Evolutionary conservation across 1,140 invertebrate genomes (phyloP).

Genomic region (Drosophila biarmipes): DNA sequence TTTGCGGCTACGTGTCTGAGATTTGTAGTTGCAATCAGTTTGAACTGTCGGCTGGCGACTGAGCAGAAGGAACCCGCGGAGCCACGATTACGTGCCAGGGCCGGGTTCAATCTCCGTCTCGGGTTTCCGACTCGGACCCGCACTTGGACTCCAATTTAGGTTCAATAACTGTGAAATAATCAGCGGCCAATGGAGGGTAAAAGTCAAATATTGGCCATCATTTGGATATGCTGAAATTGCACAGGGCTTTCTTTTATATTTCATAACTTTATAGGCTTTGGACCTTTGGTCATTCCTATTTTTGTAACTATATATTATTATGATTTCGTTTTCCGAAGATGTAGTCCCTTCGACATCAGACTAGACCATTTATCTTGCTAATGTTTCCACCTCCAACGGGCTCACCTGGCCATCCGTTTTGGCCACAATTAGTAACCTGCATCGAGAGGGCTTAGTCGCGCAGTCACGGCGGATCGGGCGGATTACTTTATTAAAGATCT

Average conservation of each 20-base stretch:
- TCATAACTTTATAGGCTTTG: background rate
- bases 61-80: conserved; percentile 29
- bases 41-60: conserved; percentile 59
- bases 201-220: conserved; percentile 32
- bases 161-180: conserved; percentile 50
- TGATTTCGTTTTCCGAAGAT: background rate
- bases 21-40: conserved; percentile 73
- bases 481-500: conserved; percentile 65
- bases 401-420: conserved; percentile 27
- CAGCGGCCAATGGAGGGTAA: conserved; percentile 13
- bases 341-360: background rate
- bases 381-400: background rate
- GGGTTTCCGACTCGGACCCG: background rate
- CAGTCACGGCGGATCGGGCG: conserved; percentile 14
- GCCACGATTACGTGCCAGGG: conserved; percentile 55
- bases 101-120: conserved; percentile 27
- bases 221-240: background rate
- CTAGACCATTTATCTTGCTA: background rate
- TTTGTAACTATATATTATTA: no score
- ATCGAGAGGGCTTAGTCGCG: conserved; percentile 36
- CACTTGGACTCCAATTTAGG: conserved; percentile 13
- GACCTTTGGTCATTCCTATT: background rate
- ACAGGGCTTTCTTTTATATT: background rate
- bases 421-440: conserved; percentile 64
- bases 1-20: conserved; percentile 68